Base-by-base conservation (phyloP, 2,888 invertebrate species). In the Cantharis flavilabris region DNA sequence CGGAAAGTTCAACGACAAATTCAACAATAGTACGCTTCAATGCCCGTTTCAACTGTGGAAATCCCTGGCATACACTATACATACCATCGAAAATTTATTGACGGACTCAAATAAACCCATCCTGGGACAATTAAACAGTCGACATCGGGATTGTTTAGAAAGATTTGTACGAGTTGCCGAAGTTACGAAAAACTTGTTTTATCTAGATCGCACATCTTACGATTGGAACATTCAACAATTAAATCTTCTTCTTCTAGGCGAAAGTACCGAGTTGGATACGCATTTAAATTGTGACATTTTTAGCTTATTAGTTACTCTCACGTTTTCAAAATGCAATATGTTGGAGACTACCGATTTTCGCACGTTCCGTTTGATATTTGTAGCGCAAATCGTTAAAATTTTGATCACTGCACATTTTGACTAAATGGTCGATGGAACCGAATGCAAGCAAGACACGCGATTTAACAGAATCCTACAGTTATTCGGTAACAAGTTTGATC, bases 211-310 rank as follows among this genome's bases (percentile, higher is more conserved):
- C 3, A 20, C 3, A 20, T 20, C 20, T 20, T 20, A 20, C 20
- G 20, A 20, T 0, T 20, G 20, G 20, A 20, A 20, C 20, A 20
- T 20, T 20, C 20, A 20, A 3, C 3, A 20, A 2, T 20, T 20
- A 20, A 20, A 20, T 20, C 20, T 3, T 20, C 20, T 20, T 3
- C 20, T 20, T 20, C 20, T 0, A 20, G 20, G 20, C 2, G 20
- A 20, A 20, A 20, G 20, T 20, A 20, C 20, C 3, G 3, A 20
- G 3, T 20, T 20, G 3, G 20, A 20, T 20, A 20, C 90, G 92
- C 0, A 94, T 94, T 67, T 93, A 96, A 90, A 97, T 98, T 86
- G 92, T 96, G 9, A 96, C 98, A 86, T 94, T 96, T 26, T 91
- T 95, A 76, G 89, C 98, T 70, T 92, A 97, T 9, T 91, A 95